These are phyloP conservation scores for Choreutis nemorana DNA, from an alignment of 2,888 invertebrate species.

Conservation along the genomic window DNA sequence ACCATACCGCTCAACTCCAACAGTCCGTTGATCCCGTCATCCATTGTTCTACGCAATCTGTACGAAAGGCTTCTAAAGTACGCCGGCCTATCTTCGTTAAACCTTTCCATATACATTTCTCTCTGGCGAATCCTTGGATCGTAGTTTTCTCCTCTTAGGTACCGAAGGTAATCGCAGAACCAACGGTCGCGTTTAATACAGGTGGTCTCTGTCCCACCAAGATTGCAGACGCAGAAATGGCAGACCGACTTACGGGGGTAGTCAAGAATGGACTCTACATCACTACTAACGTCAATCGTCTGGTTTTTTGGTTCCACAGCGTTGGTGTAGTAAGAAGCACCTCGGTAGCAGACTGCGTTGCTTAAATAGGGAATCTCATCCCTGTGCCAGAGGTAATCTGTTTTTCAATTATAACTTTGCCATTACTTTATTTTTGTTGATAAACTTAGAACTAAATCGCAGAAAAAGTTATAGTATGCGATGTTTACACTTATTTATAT, in stretches of 20 bases:
- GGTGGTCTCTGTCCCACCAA: slow-evolving; percentile 17
- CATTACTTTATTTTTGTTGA: background rate
- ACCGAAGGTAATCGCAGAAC: slow-evolving; percentile 37
- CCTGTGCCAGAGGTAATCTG: slow-evolving; percentile 52
- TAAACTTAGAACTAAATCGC: no score
- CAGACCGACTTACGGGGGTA: slow-evolving; percentile 26
- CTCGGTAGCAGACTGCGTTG: slow-evolving; percentile 31
- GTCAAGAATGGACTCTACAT: slow-evolving; percentile 28
- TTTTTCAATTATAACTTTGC: slow-evolving; percentile 3
- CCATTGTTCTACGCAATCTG: slow-evolving; percentile 46
- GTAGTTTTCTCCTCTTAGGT: slow-evolving; percentile 16
- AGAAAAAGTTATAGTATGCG: no score
- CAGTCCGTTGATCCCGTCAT: slow-evolving; percentile 32
- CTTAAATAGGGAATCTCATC: slow-evolving; percentile 45
- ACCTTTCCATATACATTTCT: slow-evolving; percentile 24
- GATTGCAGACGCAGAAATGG: slow-evolving; percentile 38
- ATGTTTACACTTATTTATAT: no score
- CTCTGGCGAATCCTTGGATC: no score
- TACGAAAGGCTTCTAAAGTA: slow-evolving; percentile 40
- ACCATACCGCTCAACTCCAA: slow-evolving; percentile 33
- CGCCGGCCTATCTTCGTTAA: slow-evolving; percentile 34
- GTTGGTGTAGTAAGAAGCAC: slow-evolving; percentile 43
- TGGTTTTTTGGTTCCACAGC: slow-evolving; percentile 24
- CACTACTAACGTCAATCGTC: slow-evolving; percentile 25
- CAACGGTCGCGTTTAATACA: slow-evolving; percentile 31